phyloP scores from a whole-genome alignment of 2,797 vertebrate genomes.

The Melanotaenia parkinsoni region DNA sequence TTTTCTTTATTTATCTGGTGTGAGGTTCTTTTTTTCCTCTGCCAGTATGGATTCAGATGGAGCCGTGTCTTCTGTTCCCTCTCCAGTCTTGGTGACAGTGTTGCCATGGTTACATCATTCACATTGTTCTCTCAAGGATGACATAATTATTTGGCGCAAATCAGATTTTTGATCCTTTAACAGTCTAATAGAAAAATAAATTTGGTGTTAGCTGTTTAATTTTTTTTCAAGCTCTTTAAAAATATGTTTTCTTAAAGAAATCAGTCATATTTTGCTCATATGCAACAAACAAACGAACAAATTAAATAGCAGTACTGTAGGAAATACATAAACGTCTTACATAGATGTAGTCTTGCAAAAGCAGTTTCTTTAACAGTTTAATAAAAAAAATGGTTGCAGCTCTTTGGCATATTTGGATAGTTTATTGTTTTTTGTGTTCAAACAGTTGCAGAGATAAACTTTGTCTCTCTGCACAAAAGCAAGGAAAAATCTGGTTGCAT shows the following conservation, averaged over 20 bases:
- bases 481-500: neutral
- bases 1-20: constrained; percentile 46
- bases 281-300: neutral
- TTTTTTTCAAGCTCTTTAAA: neutral
- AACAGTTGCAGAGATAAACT: too few species aligned
- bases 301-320: neutral
- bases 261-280: neutral
- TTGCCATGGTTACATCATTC: constrained; percentile 63
- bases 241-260: neutral
- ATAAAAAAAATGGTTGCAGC: neutral
- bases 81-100: constrained; percentile 40
- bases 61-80: constrained; percentile 35
- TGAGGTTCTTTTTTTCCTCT: neutral
- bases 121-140: constrained; percentile 54
- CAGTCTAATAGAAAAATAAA: constrained; percentile 19
- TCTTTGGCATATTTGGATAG: neutral
- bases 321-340: neutral
- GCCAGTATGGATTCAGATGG: constrained; percentile 28
- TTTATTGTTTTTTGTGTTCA: too few species aligned
- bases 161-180: constrained; percentile 14
- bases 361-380: neutral
- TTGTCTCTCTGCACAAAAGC: neutral
- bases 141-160: constrained; percentile 51
- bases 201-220: neutral
- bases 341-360: neutral